Conservation (phyloP, 2,113 vertebrate species). For the Melospiza georgiana region DNA sequence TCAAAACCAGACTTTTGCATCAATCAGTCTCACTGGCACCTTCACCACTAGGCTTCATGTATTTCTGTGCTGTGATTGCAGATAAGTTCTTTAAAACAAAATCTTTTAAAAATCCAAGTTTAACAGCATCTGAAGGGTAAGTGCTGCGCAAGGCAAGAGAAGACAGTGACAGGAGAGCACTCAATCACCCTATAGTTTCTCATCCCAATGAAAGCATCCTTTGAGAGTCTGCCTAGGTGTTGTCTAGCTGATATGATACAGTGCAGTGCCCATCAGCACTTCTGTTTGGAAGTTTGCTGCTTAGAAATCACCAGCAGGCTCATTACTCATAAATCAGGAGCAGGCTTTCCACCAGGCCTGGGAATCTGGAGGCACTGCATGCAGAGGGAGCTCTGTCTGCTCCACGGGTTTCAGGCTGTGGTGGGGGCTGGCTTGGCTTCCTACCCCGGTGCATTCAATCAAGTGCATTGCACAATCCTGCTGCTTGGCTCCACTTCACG, state of each 20-base stretch:
- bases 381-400: constrained; percentile 37
- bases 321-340: constrained; percentile 44
- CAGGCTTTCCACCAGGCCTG: constrained; percentile 13
- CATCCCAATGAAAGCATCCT: constrained; percentile 22
- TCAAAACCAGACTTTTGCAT: constrained; percentile 40
- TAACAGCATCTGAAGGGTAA: constrained; percentile 30
- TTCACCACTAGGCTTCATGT: neutral
- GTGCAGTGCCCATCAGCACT: constrained; percentile 51
- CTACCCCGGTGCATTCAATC: constrained; percentile 26
- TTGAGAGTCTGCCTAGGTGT: constrained; percentile 57
- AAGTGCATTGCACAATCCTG: constrained; percentile 10
- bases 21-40: constrained; percentile 46
- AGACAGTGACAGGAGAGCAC: constrained; percentile 26
- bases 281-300: constrained; percentile 20
- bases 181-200: neutral
- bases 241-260: constrained; percentile 35
- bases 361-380: neutral
- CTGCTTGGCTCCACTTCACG: neutral
- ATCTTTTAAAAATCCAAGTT: neutral
- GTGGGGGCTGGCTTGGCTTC: neutral
- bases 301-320: constrained; percentile 41
- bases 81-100: constrained; percentile 9
- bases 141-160: neutral
- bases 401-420: neutral
- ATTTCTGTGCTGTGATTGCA: neutral